Conservation (phyloP, 2,888 invertebrate genomes). For the Rhodophaea formosa region DNA sequence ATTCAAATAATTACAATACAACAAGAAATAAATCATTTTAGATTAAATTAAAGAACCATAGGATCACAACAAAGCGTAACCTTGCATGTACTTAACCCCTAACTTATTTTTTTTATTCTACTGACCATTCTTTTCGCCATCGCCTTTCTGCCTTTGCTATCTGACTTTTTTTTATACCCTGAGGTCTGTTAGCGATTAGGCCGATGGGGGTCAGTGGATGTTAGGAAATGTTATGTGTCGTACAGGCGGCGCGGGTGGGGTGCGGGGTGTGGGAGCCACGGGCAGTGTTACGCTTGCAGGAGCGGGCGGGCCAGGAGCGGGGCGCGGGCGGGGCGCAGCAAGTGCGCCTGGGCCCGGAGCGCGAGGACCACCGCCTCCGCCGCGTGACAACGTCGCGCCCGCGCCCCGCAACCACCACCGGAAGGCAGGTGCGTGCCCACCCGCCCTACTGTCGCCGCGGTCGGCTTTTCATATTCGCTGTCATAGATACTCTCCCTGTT, state of each 20-base stretch:
- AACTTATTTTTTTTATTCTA: constrained; percentile 16
- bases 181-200: constrained; percentile 34
- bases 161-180: constrained; percentile 33
- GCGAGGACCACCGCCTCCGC: constrained; percentile 93
- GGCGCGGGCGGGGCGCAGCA: constrained; percentile 39
- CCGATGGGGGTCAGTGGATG: constrained; percentile 22
- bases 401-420: constrained; percentile 68
- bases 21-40: neutral
- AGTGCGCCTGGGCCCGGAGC: constrained; percentile 86
- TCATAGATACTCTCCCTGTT: constrained; percentile 60
- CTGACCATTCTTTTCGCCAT: constrained; percentile 17
- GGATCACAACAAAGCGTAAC: neutral
- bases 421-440: constrained; percentile 67
- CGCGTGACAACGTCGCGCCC: constrained; percentile 84
- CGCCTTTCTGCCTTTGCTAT: constrained; percentile 18
- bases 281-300: constrained; percentile 37
- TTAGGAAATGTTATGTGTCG: constrained; percentile 31
- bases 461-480: constrained; percentile 55
- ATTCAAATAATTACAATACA: neutral
- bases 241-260: constrained; percentile 43
- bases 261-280: constrained; percentile 43
- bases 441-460: constrained; percentile 43
- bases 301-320: constrained; percentile 39
- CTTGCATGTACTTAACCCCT: constrained; percentile 9
- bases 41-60: neutral